Evolutionary conservation across 2,797 vertebrate genomes (phyloP).

Genomic region (Muraenolepis orangiensis): DNA sequence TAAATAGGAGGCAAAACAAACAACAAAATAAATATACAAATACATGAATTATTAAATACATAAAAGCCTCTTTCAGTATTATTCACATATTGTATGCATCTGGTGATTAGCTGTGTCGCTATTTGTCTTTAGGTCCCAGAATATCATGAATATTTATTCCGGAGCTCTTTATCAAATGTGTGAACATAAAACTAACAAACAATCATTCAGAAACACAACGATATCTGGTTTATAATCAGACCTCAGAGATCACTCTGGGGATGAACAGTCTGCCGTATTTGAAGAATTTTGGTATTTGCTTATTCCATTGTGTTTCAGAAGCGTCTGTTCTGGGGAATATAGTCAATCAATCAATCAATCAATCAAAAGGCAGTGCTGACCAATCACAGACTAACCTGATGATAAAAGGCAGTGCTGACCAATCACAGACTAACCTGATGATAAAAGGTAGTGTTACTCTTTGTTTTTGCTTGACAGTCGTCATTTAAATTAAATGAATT

Average conservation of each 20-base stretch:
- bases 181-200: neutral
- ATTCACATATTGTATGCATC: neutral
- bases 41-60: neutral
- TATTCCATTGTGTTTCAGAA: neutral
- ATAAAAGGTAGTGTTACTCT: constrained; percentile 34
- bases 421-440: constrained; percentile 47
- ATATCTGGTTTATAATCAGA: neutral
- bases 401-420: constrained; percentile 59
- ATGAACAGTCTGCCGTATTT: neutral
- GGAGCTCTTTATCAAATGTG: neutral
- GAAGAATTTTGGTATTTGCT: neutral
- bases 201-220: neutral
- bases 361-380: too few relatives aligned
- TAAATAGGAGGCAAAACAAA: neutral
- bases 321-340: neutral
- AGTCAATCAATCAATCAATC: constrained; percentile 22
- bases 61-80: too few relatives aligned
- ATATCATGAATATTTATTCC: neutral
- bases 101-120: neutral
- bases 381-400: constrained; percentile 46
- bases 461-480: constrained; percentile 23
- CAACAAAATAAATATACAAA: neutral
- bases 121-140: too few relatives aligned
- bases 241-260: neutral
- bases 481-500: constrained; percentile 55